phyloP scores from a whole-genome alignment of 2,113 vertebrate genomes.

The Lophotis ruficrista region DNA sequence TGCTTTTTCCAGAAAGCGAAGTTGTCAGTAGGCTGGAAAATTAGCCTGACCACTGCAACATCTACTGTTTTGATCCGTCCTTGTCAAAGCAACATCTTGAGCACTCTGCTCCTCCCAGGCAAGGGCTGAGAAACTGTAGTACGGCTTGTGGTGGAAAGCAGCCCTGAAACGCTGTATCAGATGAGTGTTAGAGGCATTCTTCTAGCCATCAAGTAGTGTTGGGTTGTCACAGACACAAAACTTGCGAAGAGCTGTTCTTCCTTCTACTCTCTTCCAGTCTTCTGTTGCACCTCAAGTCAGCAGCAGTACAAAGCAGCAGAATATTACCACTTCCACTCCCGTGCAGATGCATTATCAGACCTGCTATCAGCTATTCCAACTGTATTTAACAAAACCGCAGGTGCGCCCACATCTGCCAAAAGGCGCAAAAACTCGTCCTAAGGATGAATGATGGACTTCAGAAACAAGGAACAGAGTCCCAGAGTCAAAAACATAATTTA shows the following conservation, averaged over 20 bases:
- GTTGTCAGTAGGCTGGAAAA: background rate
- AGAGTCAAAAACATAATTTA: background rate
- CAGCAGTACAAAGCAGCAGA: background rate
- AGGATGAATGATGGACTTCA: background rate
- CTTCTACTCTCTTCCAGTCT: background rate
- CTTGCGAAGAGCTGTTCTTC: background rate
- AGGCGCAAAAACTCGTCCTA: rapidly evolving
- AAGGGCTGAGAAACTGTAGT: background rate
- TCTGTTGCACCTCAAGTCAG: background rate
- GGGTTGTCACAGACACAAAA: background rate
- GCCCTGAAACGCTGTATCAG: background rate
- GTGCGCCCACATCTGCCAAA: background rate
- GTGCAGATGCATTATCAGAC: background rate
- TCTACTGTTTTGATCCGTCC: background rate
- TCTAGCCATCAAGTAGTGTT: background rate
- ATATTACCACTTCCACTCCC: background rate
- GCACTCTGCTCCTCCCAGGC: background rate
- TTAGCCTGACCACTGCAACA: background rate
- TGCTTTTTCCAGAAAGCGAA: background rate
- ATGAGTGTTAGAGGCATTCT: background rate
- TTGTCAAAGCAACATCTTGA: background rate
- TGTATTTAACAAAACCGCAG: background rate
- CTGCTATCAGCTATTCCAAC: background rate
- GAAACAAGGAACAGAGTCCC: background rate
- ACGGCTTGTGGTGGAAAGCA: background rate